Evolutionary conservation across 2,888 invertebrate genomes (phyloP), one percentile per base, ranked within the genome.

Genomic region (Luffia ferchaultella): DNA sequence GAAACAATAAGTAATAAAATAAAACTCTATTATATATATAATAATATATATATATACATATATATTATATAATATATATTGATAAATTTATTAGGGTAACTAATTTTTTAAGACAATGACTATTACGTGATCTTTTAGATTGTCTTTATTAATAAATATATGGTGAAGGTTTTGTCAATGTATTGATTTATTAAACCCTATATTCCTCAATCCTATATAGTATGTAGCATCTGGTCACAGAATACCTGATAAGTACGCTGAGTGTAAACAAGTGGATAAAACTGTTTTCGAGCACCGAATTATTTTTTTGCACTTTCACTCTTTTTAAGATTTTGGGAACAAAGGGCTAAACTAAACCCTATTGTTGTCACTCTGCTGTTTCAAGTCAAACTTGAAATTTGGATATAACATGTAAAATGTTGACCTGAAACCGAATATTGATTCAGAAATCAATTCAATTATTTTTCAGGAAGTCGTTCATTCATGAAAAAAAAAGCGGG

Each of bases 121-220:
- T 79, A 78, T 76, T 82, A 82, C 74, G 82, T 83, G 83, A 83
- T 82, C 83, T 83, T 83, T 83, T 83, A 83, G 83, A 83, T 80
- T 83, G 83, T 83, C 82, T 83, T 83, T 83, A 83, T 83, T 82
- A 82, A 82, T 83, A 82, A 83, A 83, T 82, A 82, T 79, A 82
- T 82, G 83, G 82, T 82, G 80, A 82, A 83, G 78, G 79, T 83
- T 82, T 83, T 76, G 77, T 77, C 75, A 70, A 73, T 63, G 71
- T 74, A 77, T 76, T 77, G 72, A 70, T 79, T 73, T 73, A 70
- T 56, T 51, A 42, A 42, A 46, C 56, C 53, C 50, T 48, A 17
- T 45, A 18, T 7, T 30, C 30, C 30, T 30, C 12, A 7, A 7
- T 7, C 30, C 30, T 30, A 7, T 30, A 30, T 30, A 30, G 5